Base-by-base conservation (phyloP, 92 coral and sea anemone genomes). In the Diadumene lineata region DNA sequence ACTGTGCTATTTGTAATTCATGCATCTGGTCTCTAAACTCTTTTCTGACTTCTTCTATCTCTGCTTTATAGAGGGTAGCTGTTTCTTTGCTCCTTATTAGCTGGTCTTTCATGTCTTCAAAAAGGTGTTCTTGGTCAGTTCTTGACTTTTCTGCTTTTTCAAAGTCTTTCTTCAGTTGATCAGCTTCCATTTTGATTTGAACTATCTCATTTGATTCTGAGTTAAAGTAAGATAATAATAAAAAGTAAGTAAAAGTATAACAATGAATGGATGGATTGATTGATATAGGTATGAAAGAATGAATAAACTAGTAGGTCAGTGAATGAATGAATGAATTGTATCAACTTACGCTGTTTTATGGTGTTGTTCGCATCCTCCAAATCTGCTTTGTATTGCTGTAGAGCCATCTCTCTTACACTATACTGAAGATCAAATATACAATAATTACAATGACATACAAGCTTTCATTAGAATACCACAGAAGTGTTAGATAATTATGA, bases 381-480 rank as follows among this genome's bases (percentile, higher is more conserved):
- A 30, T 92, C 96, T 1, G 79, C 64, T 56, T 89, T 94, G 91
- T 90, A 94, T 74, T 92, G 93, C 72, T 84, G 86, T 50, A 92
- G 78, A 18, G 89, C 81, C 70, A 82, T 75, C 62, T 94, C 98
- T 60, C 93, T 86, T 68, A 92, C 91, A 66, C 88, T 88, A 55
- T 92, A 94, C 98, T 94, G 87, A 51, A 58, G 50, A 13, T 11
- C 50, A 22, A 68, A 72, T n/a, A n/a, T n/a, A n/a, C n/a, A n/a
- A n/a, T n/a, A n/a, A n/a, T n/a, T n/a, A n/a, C n/a, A n/a, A n/a
- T n/a, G n/a, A n/a, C n/a, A n/a, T n/a, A n/a, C n/a, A n/a, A n/a
- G n/a, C n/a, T n/a, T n/a, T n/a, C n/a, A n/a, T n/a, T n/a, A n/a
- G n/a, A n/a, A n/a, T n/a, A n/a, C n/a, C n/a, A n/a, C n/a, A n/a